phyloP scores from a whole-genome alignment of 2,113 vertebrate genomes.

The Anguilla rostrata region DNA sequence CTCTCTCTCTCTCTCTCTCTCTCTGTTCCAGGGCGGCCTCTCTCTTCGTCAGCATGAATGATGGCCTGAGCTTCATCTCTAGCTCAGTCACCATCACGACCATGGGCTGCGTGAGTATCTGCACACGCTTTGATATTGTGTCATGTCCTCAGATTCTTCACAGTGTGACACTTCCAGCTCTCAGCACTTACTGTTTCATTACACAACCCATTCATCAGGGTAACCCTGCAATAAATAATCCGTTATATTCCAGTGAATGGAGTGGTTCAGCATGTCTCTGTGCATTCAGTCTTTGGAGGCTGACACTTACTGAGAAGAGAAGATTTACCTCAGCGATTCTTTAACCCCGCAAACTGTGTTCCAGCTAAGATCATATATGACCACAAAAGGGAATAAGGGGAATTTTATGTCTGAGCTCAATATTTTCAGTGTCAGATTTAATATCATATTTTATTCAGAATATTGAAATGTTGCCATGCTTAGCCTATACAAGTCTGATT shows the following conservation, averaged over 20 bases:
- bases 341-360: background rate
- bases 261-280: background rate
- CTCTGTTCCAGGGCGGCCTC: conserved; percentile 73
- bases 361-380: background rate
- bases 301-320: background rate
- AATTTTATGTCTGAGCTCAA: background rate
- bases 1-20: too few species aligned
- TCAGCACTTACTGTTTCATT: background rate
- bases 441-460: background rate
- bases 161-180: background rate
- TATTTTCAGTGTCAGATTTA: background rate
- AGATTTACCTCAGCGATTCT: background rate
- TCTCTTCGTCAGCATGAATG: conserved; percentile 97
- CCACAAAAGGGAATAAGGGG: background rate
- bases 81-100: conserved; percentile 97
- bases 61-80: conserved; percentile 96
- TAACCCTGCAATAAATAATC: background rate
- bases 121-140: background rate
- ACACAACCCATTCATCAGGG: background rate
- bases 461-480: background rate
- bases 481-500: background rate
- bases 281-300: background rate
- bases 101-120: conserved; percentile 87
- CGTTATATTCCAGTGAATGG: background rate
- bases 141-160: background rate